These are phyloP conservation scores for Galerucella nymphaeae DNA, from an alignment of 2,888 invertebrate genomes.

Conservation along the genomic window DNA sequence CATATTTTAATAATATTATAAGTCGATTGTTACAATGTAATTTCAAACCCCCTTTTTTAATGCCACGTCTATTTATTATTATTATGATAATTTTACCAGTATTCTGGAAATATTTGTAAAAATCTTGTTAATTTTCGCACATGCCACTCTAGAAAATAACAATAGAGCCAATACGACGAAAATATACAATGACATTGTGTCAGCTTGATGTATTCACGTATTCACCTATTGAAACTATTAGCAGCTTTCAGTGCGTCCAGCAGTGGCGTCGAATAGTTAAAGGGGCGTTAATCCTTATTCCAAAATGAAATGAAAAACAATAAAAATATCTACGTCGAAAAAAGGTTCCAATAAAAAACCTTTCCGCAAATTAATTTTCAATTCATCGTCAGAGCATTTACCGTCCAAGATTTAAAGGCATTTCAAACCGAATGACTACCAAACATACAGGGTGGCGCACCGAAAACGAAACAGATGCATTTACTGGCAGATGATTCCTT, in stretches of 20 bases:
- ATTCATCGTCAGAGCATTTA: conserved; percentile 4
- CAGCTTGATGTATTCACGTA: neutral
- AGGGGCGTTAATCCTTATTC: no score
- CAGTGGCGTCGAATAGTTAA: neutral
- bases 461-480: no score
- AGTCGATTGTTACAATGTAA: neutral
- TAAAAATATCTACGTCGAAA: neutral
- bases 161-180: conserved; percentile 1
- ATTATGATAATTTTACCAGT: conserved; percentile 17
- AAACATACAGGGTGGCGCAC: no score
- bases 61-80: neutral
- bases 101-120: conserved; percentile 16
- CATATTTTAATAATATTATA: conserved; percentile 1
- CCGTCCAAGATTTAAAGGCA: conserved; percentile 27
- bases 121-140: conserved; percentile 16
- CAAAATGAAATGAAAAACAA: no score
- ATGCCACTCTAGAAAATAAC: neutral
- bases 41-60: neutral
- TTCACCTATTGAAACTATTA: neutral
- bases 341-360: neutral
- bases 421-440: conserved; percentile 26
- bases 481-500: no score
- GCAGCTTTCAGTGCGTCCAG: neutral
- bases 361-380: conserved; percentile 5
- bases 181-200: conserved; percentile 11